A percentile compares a stretch with the other conserved stretches of the same genome.
Evolutionary conservation across 1,140 invertebrate genomes (phyloP).

Genomic region (Aphelenchoides besseyi): DNA sequence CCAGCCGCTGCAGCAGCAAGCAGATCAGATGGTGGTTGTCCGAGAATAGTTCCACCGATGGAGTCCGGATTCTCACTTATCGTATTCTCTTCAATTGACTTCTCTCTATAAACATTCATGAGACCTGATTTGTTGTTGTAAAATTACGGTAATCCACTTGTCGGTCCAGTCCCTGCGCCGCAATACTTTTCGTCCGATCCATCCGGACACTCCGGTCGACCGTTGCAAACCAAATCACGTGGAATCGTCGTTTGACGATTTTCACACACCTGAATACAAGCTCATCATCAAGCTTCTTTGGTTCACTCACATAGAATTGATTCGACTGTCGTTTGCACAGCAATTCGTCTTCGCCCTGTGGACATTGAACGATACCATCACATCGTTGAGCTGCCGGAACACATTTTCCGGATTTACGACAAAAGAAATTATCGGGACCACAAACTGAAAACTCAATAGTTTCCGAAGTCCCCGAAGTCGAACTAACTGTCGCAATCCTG

Average conservation of each 20-base stretch:
- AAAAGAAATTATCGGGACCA: slow-evolving; percentile 53
- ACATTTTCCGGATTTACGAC: slow-evolving; percentile 57
- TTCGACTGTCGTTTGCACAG: slow-evolving; percentile 46
- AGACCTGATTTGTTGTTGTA: background rate
- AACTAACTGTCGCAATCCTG: slow-evolving; percentile 51
- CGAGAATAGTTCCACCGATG: background rate
- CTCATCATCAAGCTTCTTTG: slow-evolving; percentile 29
- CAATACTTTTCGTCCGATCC: slow-evolving; percentile 72
- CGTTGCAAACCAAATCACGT: slow-evolving; percentile 75
- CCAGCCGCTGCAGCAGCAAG: background rate
- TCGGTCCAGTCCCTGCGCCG: background rate
- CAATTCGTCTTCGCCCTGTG: slow-evolving; percentile 58
- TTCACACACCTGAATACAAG: too few species aligned
- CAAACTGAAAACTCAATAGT: slow-evolving; percentile 47
- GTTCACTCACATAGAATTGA: slow-evolving; percentile 30
- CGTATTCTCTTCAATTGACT: slow-evolving; percentile 19
- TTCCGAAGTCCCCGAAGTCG: background rate
- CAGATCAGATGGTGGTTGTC: background rate
- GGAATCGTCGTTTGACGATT: slow-evolving; percentile 67
- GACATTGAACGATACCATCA: slow-evolving; percentile 53
- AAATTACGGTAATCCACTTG: background rate
- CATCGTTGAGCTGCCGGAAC: slow-evolving; percentile 49
- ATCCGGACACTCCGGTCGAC: slow-evolving; percentile 72
- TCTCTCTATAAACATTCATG: slow-evolving; percentile 10
- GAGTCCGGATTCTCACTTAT: background rate